These are phyloP conservation scores for Coracias cyanogaster DNA, from an alignment of 2,797 vertebrate genomes.

Conservation along the genomic window DNA sequence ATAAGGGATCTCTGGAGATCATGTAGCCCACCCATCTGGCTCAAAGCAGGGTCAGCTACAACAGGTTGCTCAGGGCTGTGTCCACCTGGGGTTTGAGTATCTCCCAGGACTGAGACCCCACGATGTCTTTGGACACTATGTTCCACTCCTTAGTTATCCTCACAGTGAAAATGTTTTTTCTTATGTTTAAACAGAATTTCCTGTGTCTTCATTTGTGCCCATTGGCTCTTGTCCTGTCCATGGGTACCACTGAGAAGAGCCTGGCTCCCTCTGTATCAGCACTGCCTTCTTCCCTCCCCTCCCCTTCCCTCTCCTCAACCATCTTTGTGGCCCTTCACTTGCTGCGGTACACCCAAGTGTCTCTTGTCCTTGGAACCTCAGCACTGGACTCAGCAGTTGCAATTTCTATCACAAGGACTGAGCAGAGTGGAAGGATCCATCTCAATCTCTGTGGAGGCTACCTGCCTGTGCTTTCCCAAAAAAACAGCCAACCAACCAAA, in stretches of 20 bases:
- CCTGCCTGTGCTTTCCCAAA: neutral
- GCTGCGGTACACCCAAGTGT: neutral
- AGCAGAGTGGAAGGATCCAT: neutral
- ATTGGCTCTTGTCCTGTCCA: neutral
- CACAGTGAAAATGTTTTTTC: neutral
- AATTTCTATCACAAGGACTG: neutral
- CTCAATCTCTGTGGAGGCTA: neutral
- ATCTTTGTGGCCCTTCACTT: neutral
- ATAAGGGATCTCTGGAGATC: neutral
- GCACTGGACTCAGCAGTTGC: neutral
- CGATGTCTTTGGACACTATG: fast-evolving
- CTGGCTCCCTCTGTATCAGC: neutral
- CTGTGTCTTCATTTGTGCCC: neutral
- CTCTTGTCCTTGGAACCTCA: neutral
- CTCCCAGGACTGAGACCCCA: neutral
- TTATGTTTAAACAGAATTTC: neutral
- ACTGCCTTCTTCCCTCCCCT: no score
- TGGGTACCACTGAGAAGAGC: neutral
- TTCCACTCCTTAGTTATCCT: neutral
- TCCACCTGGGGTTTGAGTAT: neutral
- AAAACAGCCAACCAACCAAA: no score
- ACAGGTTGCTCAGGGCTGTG: neutral
- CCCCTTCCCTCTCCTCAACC: neutral
- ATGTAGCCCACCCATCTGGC: neutral
- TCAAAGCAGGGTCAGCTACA: neutral